phyloP scores from a whole-genome alignment of 2,113 vertebrate genomes.

The Nipponia nippon region DNA sequence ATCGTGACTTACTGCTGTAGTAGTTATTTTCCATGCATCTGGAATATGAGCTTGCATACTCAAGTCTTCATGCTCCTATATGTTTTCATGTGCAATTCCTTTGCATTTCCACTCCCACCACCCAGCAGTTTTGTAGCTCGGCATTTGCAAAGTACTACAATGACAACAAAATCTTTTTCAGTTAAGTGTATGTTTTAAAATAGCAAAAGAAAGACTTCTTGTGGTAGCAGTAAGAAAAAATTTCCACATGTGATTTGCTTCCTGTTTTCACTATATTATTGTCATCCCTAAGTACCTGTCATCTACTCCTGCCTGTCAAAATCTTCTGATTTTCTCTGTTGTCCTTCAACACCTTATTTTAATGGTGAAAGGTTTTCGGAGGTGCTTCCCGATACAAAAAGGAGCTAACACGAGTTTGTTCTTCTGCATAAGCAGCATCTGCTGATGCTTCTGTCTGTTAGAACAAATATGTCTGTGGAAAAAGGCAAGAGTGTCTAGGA shows the following conservation, averaged over 20 bases:
- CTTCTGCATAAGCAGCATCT: background rate
- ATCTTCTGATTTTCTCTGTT: background rate
- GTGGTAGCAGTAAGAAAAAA: background rate
- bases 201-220: background rate
- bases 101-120: background rate
- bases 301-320: background rate
- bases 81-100: background rate
- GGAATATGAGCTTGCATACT: background rate
- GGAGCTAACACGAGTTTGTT: background rate
- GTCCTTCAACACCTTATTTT: background rate
- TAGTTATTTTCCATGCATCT: background rate
- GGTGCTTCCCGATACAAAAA: background rate
- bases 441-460: background rate
- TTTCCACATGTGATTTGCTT: background rate
- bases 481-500: background rate
- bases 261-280: background rate
- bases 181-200: background rate
- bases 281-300: background rate
- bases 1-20: background rate
- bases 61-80: background rate
- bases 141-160: background rate
- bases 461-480: background rate
- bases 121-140: background rate
- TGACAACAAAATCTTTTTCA: background rate
- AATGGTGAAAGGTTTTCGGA: background rate